phyloP scores from a whole-genome alignment of 2,797 vertebrate species.

The Hypotaenidia philippensis region DNA sequence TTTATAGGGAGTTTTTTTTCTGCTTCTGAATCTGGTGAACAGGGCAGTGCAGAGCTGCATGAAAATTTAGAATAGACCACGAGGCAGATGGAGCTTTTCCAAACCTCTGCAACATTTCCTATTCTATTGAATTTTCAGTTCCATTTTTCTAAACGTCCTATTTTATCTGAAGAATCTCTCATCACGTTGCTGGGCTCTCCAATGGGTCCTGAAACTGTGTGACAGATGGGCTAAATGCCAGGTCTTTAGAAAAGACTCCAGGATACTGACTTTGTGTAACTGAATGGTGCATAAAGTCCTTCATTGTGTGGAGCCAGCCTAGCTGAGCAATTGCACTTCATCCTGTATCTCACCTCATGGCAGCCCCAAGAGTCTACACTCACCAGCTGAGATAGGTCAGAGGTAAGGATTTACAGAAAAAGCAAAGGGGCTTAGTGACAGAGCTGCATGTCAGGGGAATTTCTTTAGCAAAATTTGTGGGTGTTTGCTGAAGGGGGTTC shows the following conservation, averaged over 20 bases:
- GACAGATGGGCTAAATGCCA: neutral
- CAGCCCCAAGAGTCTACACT: neutral
- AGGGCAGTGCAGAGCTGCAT: neutral
- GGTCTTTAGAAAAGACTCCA: neutral
- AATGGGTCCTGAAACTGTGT: neutral
- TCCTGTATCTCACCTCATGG: neutral
- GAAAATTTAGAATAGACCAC: neutral
- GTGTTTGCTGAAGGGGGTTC: neutral
- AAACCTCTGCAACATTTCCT: constrained; percentile 2
- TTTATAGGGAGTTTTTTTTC: neutral
- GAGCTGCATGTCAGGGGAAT: neutral
- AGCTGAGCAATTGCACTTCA: neutral
- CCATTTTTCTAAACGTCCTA: neutral
- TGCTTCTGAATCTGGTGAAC: neutral
- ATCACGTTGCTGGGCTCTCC: neutral
- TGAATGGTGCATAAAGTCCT: neutral
- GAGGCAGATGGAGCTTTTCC: neutral
- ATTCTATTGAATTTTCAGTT: constrained; percentile 9
- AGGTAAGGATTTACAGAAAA: neutral
- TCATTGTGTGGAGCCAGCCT: neutral
- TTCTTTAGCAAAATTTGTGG: neutral
- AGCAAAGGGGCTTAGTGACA: neutral
- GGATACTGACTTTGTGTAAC: neutral
- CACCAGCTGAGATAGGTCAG: neutral
- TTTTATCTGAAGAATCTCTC: neutral